A percentile compares a stretch with the other conserved stretches of the same genome.
phyloP scores from a whole-genome alignment of 2,113 vertebrate species.

The Suncus etruscus region DNA sequence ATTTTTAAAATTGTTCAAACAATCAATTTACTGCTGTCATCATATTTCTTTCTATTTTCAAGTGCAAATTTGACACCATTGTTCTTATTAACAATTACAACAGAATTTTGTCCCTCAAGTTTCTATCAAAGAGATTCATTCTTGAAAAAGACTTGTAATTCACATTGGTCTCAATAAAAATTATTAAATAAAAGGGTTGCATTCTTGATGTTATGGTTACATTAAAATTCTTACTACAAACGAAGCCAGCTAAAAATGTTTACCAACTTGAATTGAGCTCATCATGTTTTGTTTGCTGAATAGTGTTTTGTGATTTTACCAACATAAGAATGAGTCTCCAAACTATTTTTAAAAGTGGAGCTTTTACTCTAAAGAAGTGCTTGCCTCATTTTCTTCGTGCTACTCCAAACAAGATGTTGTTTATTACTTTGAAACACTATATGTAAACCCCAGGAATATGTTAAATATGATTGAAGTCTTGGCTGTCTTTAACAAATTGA shows the following conservation, averaged over 20 bases:
- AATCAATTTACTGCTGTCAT: slow-evolving; percentile 74
- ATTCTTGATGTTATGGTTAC: slow-evolving; percentile 75
- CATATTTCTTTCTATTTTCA: slow-evolving; percentile 60
- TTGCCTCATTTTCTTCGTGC: slow-evolving; percentile 84
- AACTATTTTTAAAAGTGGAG: slow-evolving; percentile 82
- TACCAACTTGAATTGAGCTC: slow-evolving; percentile 84
- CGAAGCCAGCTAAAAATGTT: slow-evolving; percentile 83
- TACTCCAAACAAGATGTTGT: slow-evolving; percentile 90
- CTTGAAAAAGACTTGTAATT: slow-evolving; percentile 38
- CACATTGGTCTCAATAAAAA: too few relatives aligned
- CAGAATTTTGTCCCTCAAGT: slow-evolving; percentile 68
- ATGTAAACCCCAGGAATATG: slow-evolving; percentile 89
- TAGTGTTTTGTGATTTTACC: slow-evolving; percentile 84
- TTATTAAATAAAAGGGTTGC: slow-evolving; percentile 7
- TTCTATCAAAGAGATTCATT: slow-evolving; percentile 64
- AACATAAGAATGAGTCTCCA: slow-evolving; percentile 83
- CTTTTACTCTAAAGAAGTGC: slow-evolving; percentile 87
- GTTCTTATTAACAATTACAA: slow-evolving; percentile 70
- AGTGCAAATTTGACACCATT: slow-evolving; percentile 62
- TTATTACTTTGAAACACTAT: slow-evolving; percentile 90
- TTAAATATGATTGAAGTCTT: slow-evolving; percentile 90
- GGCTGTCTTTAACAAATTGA: slow-evolving; percentile 88
- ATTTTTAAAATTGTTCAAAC: slow-evolving; percentile 73
- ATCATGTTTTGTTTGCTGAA: slow-evolving; percentile 84
- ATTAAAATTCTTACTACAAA: slow-evolving; percentile 79